These are phyloP conservation scores for Pseudachorutes palmiensis DNA, from an alignment of 1,140 invertebrate genomes.

Conservation along the genomic window DNA sequence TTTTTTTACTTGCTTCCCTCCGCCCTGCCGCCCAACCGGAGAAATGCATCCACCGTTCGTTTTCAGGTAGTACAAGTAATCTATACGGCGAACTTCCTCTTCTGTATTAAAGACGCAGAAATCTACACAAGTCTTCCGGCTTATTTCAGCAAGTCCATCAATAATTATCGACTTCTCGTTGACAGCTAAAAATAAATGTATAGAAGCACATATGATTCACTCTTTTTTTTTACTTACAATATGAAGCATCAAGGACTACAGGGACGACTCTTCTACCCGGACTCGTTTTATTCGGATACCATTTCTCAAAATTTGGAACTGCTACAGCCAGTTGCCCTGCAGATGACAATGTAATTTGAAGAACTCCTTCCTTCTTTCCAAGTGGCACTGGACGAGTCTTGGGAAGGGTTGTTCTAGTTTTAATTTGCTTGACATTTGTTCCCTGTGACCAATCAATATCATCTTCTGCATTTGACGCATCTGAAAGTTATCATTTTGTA, in stretches of 20 bases:
- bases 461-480: too few species aligned
- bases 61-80: neutral
- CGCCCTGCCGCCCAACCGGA: neutral
- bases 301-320: neutral
- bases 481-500: too few species aligned
- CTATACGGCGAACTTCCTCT: neutral
- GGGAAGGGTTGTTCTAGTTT: too few species aligned
- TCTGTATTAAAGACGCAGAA: neutral
- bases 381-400: neutral
- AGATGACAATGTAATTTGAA: neutral
- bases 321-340: neutral
- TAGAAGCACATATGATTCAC: neutral
- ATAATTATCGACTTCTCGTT: neutral
- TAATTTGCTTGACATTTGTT: neutral
- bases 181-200: neutral
- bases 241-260: neutral
- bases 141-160: neutral
- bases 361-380: neutral
- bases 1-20: neutral
- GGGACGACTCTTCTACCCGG: neutral
- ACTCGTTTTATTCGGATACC: neutral
- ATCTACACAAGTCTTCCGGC: neutral
- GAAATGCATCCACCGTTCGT: neutral
- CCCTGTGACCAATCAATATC: neutral
- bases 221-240: neutral